These are phyloP conservation scores for Gavialis gangeticus DNA, from an alignment of 2,113 vertebrate genomes.

Conservation along the genomic window DNA sequence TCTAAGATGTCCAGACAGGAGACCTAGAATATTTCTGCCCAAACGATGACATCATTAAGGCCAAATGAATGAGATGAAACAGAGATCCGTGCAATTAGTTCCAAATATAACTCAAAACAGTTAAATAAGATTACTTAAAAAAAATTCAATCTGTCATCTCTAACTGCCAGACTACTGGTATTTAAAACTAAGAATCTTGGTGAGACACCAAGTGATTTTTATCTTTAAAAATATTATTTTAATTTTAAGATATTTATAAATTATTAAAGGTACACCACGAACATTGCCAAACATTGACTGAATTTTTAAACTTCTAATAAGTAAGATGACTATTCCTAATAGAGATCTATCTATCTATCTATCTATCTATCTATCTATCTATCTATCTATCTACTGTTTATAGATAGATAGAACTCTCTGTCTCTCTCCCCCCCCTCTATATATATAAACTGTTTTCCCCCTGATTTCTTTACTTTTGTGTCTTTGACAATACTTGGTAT, in stretches of 20 bases:
- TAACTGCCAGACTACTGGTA: not conserved
- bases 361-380: too few species aligned
- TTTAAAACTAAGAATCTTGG: not conserved
- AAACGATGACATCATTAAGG: not conserved
- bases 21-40: not conserved
- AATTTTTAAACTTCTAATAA: too few species aligned
- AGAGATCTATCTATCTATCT: not conserved
- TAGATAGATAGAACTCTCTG: too few species aligned
- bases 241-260: not conserved
- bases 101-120: not conserved
- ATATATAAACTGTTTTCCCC: not conserved
- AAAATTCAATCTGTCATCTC: not conserved
- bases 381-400: too few species aligned
- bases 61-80: not conserved
- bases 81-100: not conserved
- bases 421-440: too few species aligned
- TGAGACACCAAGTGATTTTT: not conserved
- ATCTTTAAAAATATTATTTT: not conserved
- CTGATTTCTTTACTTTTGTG: not conserved
- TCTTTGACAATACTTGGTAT: not conserved
- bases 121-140: not conserved
- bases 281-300: too few species aligned
- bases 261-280: not conserved
- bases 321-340: not conserved
- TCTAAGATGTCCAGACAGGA: not conserved